A percentile compares a stretch with the other conserved stretches of the same genome.
These are phyloP conservation scores for Paratrypauchen microcephalus DNA, from an alignment of 2,797 vertebrate species.

Conservation along the genomic window DNA sequence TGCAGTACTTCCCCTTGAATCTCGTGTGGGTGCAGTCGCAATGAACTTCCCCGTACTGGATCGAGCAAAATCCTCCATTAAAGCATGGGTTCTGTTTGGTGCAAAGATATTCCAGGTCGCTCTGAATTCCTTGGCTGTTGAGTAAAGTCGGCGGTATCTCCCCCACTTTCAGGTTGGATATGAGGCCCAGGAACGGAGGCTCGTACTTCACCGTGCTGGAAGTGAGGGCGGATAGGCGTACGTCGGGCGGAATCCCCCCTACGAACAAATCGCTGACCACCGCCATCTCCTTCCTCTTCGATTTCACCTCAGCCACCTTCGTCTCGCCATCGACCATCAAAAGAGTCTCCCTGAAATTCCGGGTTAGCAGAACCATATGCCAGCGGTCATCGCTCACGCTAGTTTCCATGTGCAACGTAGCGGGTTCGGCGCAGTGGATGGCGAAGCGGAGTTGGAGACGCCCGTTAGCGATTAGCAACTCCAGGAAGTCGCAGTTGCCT, in stretches of 20 bases:
- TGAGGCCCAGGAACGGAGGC: constrained; percentile 86
- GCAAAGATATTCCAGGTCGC: constrained; percentile 83
- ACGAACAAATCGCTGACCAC: constrained; percentile 95
- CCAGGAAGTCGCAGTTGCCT: constrained; percentile 94
- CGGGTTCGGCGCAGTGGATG: constrained; percentile 91
- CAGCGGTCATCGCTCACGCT: constrained; percentile 88
- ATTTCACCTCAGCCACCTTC: constrained; percentile 86
- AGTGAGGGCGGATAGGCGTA: constrained; percentile 89
- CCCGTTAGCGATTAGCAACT: constrained; percentile 85
- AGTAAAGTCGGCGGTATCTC: constrained; percentile 86
- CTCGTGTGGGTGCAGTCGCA: constrained; percentile 91
- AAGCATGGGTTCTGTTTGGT: constrained; percentile 89
- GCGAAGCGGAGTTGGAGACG: constrained; percentile 89
- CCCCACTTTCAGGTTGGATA: constrained; percentile 91
- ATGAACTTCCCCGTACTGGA: constrained; percentile 85
- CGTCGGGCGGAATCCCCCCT: constrained; percentile 90
- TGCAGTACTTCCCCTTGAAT: constrained; percentile 90
- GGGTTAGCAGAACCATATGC: constrained; percentile 91
- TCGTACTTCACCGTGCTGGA: constrained; percentile 94
- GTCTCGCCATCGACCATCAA: constrained; percentile 89
- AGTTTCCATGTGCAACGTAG: constrained; percentile 82
- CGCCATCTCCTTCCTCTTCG: constrained; percentile 90
- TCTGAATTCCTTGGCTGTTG: constrained; percentile 90
- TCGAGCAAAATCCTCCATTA: constrained; percentile 84
- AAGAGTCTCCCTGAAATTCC: constrained; percentile 86